Percentiles rank a stretch among this genome's conserved stretches.
phyloP scores from a whole-genome alignment of 1,140 invertebrate genomes.

The Zaprionus kolodkinae region DNA sequence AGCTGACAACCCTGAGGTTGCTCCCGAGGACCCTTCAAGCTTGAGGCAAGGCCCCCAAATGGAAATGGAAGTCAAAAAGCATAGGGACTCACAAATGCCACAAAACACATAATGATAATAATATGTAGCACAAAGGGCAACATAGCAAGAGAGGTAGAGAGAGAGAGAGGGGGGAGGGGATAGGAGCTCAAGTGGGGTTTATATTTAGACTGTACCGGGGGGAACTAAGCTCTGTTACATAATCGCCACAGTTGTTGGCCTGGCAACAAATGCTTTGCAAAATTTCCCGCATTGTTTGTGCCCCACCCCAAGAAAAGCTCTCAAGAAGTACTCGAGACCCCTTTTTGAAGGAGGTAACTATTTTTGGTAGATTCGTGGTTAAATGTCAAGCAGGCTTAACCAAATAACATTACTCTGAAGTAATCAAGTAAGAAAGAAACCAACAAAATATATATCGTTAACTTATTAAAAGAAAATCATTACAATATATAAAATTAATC shows the following conservation, averaged over 20 bases:
- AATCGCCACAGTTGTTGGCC: conserved; percentile 76
- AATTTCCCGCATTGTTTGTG: conserved; percentile 6
- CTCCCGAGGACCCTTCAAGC: conserved; percentile 7
- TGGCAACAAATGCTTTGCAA: conserved; percentile 68
- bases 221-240: conserved; percentile 58
- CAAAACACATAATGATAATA: conserved; percentile 70
- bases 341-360: not conserved
- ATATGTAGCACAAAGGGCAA: conserved; percentile 38
- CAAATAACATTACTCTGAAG: not conserved
- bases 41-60: no score
- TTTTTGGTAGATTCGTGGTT: not conserved
- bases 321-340: not conserved
- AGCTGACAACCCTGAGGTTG: conserved; percentile 20
- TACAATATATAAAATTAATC: no score
- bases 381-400: not conserved
- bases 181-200: not conserved
- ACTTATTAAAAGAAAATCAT: no score
- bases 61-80: conserved; percentile 33
- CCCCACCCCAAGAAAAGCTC: conserved; percentile 3
- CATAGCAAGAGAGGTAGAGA: not conserved
- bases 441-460: no score
- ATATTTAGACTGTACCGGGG: conserved; percentile 23
- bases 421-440: not conserved
- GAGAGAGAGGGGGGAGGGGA: not conserved
- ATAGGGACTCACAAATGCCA: conserved; percentile 50